Evolutionary conservation across 1,140 invertebrate species (phyloP).

Genomic region (Chymomyza costata): DNA sequence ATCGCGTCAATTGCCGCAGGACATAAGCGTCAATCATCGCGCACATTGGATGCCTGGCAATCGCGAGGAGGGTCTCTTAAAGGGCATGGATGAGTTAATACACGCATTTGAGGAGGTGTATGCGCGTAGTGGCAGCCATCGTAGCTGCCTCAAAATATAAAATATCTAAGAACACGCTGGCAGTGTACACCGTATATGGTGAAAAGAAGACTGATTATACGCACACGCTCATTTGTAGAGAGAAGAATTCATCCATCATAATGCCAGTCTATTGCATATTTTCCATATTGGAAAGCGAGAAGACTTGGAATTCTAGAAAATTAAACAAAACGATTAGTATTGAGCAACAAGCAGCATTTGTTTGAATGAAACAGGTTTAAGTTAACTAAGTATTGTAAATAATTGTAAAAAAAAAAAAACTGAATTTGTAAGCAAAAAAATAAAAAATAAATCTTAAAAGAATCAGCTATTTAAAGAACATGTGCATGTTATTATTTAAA

Average conservation of each 20-base stretch:
- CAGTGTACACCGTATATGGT: slow-evolving; percentile 25
- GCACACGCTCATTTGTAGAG: slow-evolving; percentile 9
- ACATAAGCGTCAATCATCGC: slow-evolving; percentile 84
- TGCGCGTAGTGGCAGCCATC: slow-evolving; percentile 45
- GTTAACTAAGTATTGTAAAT: slow-evolving; percentile 32
- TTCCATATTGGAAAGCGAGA: slow-evolving; percentile 61
- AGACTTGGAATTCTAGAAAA: slow-evolving; percentile 10
- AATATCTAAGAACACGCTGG: slow-evolving; percentile 15
- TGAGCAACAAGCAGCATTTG: slow-evolving; percentile 65
- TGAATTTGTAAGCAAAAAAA: slow-evolving; percentile 22
- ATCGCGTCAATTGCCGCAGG: slow-evolving; percentile 85
- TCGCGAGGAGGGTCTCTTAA: slow-evolving; percentile 95
- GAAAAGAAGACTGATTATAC: slow-evolving; percentile 53
- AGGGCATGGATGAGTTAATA: slow-evolving; percentile 91
- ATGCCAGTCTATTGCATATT: slow-evolving; percentile 25
- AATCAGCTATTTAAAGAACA: too few relatives aligned
- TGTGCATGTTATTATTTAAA: too few relatives aligned
- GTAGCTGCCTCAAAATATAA: slow-evolving; percentile 66
- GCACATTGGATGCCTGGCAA: slow-evolving; percentile 90
- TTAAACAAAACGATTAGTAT: slow-evolving; percentile 58
- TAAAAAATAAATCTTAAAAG: slow-evolving; percentile 21
- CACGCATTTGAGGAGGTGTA: slow-evolving; percentile 69
- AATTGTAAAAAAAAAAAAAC: slow-evolving; percentile 10
- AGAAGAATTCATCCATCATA: slow-evolving; percentile 2
- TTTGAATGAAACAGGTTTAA: slow-evolving; percentile 66